Evolutionary conservation across 2,888 invertebrate species (phyloP).

Genomic region (Morpho deidamia): DNA sequence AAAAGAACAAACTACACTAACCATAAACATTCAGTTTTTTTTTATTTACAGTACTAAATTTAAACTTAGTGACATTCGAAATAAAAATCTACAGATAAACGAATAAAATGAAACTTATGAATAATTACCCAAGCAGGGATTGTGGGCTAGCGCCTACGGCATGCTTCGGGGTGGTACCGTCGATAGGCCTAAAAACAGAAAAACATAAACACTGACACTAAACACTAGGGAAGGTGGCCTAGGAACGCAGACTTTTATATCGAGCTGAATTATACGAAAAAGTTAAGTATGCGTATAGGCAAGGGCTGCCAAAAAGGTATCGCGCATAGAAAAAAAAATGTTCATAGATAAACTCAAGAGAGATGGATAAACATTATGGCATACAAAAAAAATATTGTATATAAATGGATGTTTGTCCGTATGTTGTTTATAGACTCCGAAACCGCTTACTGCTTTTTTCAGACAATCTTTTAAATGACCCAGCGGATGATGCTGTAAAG

Average conservation of each 20-base stretch:
- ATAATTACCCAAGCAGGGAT: constrained; percentile 82
- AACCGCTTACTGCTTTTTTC: no score
- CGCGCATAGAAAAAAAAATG: background rate
- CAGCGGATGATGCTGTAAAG: no score
- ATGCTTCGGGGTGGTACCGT: constrained; percentile 76
- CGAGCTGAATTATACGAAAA: constrained; percentile 14
- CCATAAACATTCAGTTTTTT: no score
- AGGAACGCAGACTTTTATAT: constrained; percentile 27
- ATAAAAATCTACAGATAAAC: background rate
- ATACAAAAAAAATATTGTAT: no score
- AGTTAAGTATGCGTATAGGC: no score
- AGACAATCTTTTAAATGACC: no score
- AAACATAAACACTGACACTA: constrained; percentile 70
- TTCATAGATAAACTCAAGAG: background rate
- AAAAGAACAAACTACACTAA: no score
- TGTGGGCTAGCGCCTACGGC: constrained; percentile 78
- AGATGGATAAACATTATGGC: no score
- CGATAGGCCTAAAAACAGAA: constrained; percentile 82
- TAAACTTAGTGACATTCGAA: background rate
- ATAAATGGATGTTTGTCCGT: no score
- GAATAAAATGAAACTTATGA: constrained; percentile 27
- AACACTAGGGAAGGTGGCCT: constrained; percentile 44
- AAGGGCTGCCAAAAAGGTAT: no score
- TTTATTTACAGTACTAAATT: no score
- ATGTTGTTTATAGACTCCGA: no score